Percentiles rank a stretch among this genome's conserved stretches.
Evolutionary conservation across 2,888 invertebrate genomes (phyloP).

Genomic region (Baronia brevicornis): DNA sequence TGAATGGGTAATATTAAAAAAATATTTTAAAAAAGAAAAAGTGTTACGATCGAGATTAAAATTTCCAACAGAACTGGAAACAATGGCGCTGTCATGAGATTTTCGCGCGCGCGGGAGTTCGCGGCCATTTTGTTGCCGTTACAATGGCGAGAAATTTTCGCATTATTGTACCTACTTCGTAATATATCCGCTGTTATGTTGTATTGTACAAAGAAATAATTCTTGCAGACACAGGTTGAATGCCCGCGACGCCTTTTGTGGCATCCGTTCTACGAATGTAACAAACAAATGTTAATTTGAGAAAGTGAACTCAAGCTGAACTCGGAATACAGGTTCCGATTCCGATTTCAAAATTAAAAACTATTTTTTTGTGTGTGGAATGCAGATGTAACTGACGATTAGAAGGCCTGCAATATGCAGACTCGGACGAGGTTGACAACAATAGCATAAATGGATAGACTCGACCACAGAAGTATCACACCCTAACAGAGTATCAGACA

Average conservation of each 20-base stretch:
- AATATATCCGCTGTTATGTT: slow-evolving; percentile 11
- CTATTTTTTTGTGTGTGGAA: too few relatives aligned
- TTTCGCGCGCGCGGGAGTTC: slow-evolving; percentile 19
- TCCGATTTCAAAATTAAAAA: too few relatives aligned
- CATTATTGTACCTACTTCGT: slow-evolving; percentile 13
- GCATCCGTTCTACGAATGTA: slow-evolving; percentile 27
- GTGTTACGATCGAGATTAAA: slow-evolving; percentile 13
- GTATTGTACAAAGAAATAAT: slow-evolving; percentile 22
- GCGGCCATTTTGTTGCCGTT: slow-evolving; percentile 16
- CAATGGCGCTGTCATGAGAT: slow-evolving; percentile 18
- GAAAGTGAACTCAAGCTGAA: slow-evolving; percentile 20
- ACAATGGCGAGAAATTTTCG: slow-evolving; percentile 16
- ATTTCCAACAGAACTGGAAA: slow-evolving; percentile 15
- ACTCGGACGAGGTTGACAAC: too few relatives aligned
- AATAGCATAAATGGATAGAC: too few relatives aligned
- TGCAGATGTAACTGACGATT: too few relatives aligned
- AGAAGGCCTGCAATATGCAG: too few relatives aligned
- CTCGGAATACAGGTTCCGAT: too few relatives aligned
- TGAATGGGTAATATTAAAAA: slow-evolving; percentile 7
- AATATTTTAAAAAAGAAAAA: slow-evolving; percentile 5
- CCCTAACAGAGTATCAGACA: too few relatives aligned
- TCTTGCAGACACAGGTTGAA: slow-evolving; percentile 26
- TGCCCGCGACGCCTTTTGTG: slow-evolving; percentile 32
- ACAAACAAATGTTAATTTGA: slow-evolving; percentile 17
- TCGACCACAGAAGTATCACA: too few relatives aligned